Evolutionary conservation across 2,888 invertebrate genomes (phyloP).

Genomic region (Acleris holmiana): DNA sequence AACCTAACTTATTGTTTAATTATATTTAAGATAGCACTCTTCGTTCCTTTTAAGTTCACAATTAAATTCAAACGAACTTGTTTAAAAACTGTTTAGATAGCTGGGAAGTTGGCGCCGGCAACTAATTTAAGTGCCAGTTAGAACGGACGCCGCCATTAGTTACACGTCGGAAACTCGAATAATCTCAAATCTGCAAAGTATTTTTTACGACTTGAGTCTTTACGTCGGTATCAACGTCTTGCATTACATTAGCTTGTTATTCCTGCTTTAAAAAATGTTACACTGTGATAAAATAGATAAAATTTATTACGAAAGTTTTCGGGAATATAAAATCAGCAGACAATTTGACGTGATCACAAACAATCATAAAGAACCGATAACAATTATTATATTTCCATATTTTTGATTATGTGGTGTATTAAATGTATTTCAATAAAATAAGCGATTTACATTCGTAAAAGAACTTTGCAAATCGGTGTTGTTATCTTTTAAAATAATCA

Average conservation of each 20-base stretch:
- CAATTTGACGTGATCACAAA: too few relatives aligned
- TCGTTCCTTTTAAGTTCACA: not conserved
- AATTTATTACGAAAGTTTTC: too few relatives aligned
- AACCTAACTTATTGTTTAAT: too few relatives aligned
- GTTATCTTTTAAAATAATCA: too few relatives aligned
- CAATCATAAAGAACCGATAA: too few relatives aligned
- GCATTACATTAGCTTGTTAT: not conserved
- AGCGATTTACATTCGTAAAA: too few relatives aligned
- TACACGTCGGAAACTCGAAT: slow-evolving; percentile 43
- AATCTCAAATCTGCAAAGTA: slow-evolving; percentile 40
- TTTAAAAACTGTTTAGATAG: slow-evolving; percentile 36
- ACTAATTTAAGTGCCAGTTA: slow-evolving; percentile 51
- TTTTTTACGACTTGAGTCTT: slow-evolving; percentile 38
- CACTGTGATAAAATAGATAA: too few relatives aligned
- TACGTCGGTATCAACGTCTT: not conserved
- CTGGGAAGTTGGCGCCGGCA: slow-evolving; percentile 40
- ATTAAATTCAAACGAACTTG: slow-evolving; percentile 17
- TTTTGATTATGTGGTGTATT: too few relatives aligned
- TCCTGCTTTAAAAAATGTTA: not conserved
- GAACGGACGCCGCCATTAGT: slow-evolving; percentile 46
- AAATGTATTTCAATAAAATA: too few relatives aligned
- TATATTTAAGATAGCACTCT: not conserved
- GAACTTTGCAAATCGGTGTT: too few relatives aligned
- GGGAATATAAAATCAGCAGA: too few relatives aligned
- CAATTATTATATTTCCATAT: too few relatives aligned